Base-by-base conservation (phyloP, 2,888 invertebrate species). In the Lamellibrachia columna region DNA sequence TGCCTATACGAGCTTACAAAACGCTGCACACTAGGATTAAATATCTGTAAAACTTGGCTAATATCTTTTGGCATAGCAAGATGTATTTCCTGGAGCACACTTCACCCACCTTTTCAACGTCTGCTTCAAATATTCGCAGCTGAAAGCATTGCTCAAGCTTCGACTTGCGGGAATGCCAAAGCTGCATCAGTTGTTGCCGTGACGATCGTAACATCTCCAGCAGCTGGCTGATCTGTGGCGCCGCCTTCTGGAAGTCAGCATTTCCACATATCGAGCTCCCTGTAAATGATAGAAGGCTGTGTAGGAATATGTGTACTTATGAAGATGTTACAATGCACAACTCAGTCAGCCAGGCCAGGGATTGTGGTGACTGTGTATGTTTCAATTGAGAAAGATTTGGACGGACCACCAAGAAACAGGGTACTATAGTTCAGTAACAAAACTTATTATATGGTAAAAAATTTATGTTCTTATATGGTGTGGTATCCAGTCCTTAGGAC, bases 131-230 rank as follows among this genome's bases (percentile, higher is more conserved):
- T 93, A 96, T 95, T 90, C 96, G 94, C 91, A 96, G 96, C 94
- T 96, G 96, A 91, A 96, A 94, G 94, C 96, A 96, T 94, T 97
- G 96, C 93, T 96, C 96, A 40, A 96, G 95, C 91, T 96, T 94
- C 92, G 95, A 95, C 92, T 95, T 95, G 94, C 96, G 95, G 95
- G 98, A 98, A 96, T 99, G 98, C 99, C 99, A 99, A 15, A 94
- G 93, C 75, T 94, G 94, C 94, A 98, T 97, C 92, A 99, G 97
- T 96, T 99, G 98, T 96, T 98, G 98, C 95, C 99, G 98, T 0
- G 98, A 98, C 22, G 75, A 75, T 8, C 91, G 92, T 53, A 99
- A 98, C 93, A 98, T 98, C 95, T 97, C 97, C 91, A 97, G 95
- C 28, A 97, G 95, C 93, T 96, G 95, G 6, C 95, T 95, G 91